Conservation (phyloP, 2,888 invertebrate species). For the Sphaerophoria taeniata region DNA sequence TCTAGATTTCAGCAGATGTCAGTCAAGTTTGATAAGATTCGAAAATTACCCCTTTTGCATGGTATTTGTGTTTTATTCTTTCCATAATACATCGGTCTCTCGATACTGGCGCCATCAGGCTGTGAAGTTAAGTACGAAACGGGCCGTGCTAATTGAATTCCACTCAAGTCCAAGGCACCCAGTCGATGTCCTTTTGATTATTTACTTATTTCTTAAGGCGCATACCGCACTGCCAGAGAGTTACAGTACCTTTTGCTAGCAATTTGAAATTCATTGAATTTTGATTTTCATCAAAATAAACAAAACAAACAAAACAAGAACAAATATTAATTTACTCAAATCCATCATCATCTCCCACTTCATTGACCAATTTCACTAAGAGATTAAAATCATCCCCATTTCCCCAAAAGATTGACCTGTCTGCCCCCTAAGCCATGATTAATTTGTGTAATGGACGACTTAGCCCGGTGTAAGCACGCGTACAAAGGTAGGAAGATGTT, state of each 20-base stretch:
- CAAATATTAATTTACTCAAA: slow-evolving; percentile 50
- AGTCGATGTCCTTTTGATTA: no score
- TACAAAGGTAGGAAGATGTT: neutral
- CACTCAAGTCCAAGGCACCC: no score
- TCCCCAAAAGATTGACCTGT: slow-evolving; percentile 47
- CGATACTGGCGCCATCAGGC: no score
- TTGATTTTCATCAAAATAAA: neutral
- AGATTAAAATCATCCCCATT: slow-evolving; percentile 57
- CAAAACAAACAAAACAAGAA: neutral
- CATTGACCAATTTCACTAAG: slow-evolving; percentile 52
- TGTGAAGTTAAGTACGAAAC: no score
- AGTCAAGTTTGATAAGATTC: no score
- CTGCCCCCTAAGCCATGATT: slow-evolving; percentile 60
- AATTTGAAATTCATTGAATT: neutral
- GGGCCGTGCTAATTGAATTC: no score
- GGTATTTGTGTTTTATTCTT: no score
- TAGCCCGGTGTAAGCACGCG: slow-evolving; percentile 10
- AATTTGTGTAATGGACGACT: slow-evolving; percentile 72
- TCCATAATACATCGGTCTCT: no score
- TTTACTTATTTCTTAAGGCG: no score
- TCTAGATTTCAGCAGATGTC: no score
- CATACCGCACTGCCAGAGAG: no score
- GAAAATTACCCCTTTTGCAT: no score
- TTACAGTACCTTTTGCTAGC: neutral
- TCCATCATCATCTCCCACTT: slow-evolving; percentile 47